phyloP scores from a whole-genome alignment of 1,140 invertebrate species.

The Drosophila nigromelanica region DNA sequence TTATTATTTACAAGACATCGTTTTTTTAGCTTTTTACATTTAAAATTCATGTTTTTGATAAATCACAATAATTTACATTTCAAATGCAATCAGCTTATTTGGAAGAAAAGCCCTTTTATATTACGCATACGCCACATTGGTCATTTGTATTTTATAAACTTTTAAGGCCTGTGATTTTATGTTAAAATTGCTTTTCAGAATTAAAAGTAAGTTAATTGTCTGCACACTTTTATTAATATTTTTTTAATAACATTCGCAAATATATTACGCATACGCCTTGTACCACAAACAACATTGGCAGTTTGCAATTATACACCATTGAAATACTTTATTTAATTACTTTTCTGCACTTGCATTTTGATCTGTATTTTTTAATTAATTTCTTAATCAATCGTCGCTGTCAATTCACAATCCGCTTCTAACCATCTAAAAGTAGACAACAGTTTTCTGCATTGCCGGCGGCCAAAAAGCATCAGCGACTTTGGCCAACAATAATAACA shows the following conservation, averaged over 20 bases:
- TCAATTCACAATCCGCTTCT: slow-evolving; percentile 22
- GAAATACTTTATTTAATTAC: neutral
- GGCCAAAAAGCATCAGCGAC: slow-evolving; percentile 31
- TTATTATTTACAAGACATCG: neutral
- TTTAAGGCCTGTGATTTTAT: too few species aligned
- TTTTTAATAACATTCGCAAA: neutral
- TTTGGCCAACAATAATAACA: slow-evolving; percentile 28
- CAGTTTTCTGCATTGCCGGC: slow-evolving; percentile 32
- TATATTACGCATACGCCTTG: slow-evolving; percentile 18
- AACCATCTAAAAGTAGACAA: slow-evolving; percentile 32
- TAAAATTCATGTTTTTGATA: neutral
- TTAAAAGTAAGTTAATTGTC: too few species aligned
- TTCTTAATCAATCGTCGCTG: slow-evolving; percentile 17
- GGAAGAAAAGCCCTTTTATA: neutral
- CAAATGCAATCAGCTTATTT: neutral
- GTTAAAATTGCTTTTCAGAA: too few species aligned
- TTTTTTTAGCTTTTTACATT: too few species aligned
- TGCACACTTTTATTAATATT: too few species aligned
- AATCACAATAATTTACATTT: neutral
- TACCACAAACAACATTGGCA: neutral
- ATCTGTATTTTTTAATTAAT: slow-evolving; percentile 10
- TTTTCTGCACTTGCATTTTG: slow-evolving; percentile 1
- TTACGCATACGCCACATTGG: slow-evolving; percentile 2
- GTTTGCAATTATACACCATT: neutral
- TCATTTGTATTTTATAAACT: neutral